A percentile compares a stretch with the other conserved stretches of the same genome.
phyloP scores from a whole-genome alignment of 2,888 invertebrate genomes.

The Coecobrya sp. region DNA sequence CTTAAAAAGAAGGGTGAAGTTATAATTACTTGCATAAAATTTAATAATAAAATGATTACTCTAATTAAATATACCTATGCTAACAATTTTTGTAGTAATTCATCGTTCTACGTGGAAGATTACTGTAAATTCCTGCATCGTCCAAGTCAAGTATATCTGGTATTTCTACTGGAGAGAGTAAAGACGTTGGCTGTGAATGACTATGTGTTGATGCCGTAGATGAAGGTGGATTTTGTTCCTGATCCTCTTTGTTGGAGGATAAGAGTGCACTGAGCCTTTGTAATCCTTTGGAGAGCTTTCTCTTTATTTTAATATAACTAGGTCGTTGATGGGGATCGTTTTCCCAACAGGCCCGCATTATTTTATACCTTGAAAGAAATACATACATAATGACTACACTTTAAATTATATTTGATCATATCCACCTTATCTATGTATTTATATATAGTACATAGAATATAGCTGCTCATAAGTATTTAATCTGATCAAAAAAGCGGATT shows the following conservation, averaged over 20 bases:
- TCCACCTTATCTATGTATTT: neutral
- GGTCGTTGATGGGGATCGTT: constrained; percentile 55
- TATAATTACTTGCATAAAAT: constrained; percentile 24
- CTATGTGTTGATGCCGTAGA: neutral
- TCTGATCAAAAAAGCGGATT: too few species aligned
- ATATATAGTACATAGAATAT: neutral
- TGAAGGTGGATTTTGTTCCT: neutral
- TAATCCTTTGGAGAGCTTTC: constrained; percentile 75
- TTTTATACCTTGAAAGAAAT: constrained; percentile 69
- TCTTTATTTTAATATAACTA: constrained; percentile 69
- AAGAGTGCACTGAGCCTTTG: constrained; percentile 40
- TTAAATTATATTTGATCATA: too few species aligned
- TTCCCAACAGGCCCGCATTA: constrained; percentile 77
- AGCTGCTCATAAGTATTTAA: neutral
- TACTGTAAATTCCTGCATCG: constrained; percentile 49
- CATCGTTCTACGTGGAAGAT: constrained; percentile 57
- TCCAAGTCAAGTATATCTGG: neutral
- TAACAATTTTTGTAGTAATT: constrained; percentile 77
- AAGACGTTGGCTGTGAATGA: neutral
- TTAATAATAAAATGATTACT: neutral
- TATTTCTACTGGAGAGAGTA: neutral
- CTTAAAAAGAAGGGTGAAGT: neutral
- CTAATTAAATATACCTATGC: neutral
- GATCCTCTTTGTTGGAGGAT: neutral
- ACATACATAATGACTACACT: neutral